These are phyloP conservation scores for Poeciliopsis presidionis DNA, from an alignment of 2,797 vertebrate species.

Conservation along the genomic window DNA sequence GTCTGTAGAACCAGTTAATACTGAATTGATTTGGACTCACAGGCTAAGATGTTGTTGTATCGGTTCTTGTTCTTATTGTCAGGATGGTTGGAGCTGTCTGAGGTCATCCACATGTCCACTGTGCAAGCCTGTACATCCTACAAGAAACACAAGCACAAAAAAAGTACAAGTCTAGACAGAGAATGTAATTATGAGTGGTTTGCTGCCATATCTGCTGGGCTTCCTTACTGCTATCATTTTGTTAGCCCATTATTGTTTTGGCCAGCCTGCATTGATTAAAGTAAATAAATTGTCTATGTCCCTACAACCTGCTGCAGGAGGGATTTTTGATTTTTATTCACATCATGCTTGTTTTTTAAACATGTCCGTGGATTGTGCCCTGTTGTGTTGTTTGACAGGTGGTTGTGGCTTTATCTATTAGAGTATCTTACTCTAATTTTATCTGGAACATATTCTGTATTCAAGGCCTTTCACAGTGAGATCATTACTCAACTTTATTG, in stretches of 20 bases:
- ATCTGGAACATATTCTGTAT: not conserved
- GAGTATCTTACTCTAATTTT: not conserved
- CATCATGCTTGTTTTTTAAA: not conserved
- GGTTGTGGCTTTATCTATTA: not conserved
- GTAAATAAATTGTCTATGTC: not conserved
- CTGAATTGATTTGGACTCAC: constrained; percentile 77
- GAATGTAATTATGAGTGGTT: not conserved
- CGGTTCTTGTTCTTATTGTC: constrained; percentile 96
- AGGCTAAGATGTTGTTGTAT: constrained; percentile 94
- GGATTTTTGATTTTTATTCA: not conserved
- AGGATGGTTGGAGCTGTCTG: constrained; percentile 91
- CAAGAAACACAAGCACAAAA: constrained; percentile 33
- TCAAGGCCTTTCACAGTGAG: not conserved
- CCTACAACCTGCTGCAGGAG: not conserved
- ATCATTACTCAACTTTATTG: not conserved
- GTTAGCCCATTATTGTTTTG: not conserved
- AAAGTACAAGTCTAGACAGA: not conserved
- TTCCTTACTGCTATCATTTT: not conserved
- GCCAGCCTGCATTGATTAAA: not conserved
- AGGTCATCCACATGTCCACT: constrained; percentile 89
- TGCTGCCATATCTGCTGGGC: not conserved
- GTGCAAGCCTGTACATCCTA: constrained; percentile 93
- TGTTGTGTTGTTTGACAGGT: not conserved
- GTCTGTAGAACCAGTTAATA: not conserved
- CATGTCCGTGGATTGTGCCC: not conserved